Conservation (phyloP, 2,797 vertebrate genomes). For the Lacerta viridis region DNA sequence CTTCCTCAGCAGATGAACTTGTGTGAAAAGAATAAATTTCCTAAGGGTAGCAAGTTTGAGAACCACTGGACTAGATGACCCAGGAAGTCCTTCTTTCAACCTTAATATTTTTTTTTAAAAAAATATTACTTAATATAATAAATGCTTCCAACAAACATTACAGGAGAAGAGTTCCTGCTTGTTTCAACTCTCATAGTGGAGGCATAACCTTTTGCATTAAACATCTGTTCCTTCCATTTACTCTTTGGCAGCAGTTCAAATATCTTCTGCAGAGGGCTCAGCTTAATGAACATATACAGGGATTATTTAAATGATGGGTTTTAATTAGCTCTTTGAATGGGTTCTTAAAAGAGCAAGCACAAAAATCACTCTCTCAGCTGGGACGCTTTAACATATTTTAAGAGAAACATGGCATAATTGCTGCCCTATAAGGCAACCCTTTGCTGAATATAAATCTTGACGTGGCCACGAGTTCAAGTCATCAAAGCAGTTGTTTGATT, state of each 20-base stretch:
- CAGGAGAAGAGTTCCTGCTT: slow-evolving; percentile 59
- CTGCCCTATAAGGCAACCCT: slow-evolving; percentile 25
- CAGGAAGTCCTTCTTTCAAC: neutral
- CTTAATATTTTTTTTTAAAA: neutral
- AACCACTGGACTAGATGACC: neutral
- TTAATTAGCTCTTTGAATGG: slow-evolving; percentile 80
- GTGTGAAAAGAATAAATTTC: neutral
- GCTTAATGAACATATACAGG: slow-evolving; percentile 76
- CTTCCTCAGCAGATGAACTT: neutral
- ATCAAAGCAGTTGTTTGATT: slow-evolving; percentile 15
- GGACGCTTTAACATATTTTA: slow-evolving; percentile 74
- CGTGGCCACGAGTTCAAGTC: neutral
- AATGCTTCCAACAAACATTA: slow-evolving; percentile 56
- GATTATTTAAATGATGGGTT: slow-evolving; percentile 81
- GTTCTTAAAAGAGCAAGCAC: slow-evolving; percentile 76
- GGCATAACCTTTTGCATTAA: slow-evolving; percentile 77
- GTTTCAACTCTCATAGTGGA: slow-evolving; percentile 75
- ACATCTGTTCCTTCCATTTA: slow-evolving; percentile 77
- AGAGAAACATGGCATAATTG: slow-evolving; percentile 69
- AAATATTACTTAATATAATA: slow-evolving; percentile 51
- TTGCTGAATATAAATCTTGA: slow-evolving; percentile 26
- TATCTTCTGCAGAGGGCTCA: slow-evolving; percentile 73
- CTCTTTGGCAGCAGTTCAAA: slow-evolving; percentile 73
- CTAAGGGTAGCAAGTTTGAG: neutral
- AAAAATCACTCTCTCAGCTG: slow-evolving; percentile 76